Base-by-base conservation (phyloP, 2,888 invertebrate species). In the Cataglyphis altisquamis region DNA sequence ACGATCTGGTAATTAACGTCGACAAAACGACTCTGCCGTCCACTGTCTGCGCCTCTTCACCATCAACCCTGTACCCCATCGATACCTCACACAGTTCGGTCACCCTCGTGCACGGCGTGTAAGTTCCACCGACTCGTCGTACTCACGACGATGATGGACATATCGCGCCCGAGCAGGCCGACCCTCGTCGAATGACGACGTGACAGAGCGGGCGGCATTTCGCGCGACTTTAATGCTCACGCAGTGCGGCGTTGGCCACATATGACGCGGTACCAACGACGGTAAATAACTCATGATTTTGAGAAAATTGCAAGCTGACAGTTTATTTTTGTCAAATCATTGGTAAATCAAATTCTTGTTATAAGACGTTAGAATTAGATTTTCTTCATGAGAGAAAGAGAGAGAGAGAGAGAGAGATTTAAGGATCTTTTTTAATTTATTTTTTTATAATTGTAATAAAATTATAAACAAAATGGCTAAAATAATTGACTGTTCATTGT, bases 1-100 rank as follows among this genome's bases (percentile, higher is more conserved):
- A 86, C 88, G 89, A 88, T 85, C 87, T 78, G 86, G 86, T 90
- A 89, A 91, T 91, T 91, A 89, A 86, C 84, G 77, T 82, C 75
- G 85, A 80, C 87, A 85, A 86, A 87, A 87, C 63, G 55, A 68
- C 48, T 73, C 36, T 70, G 21, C 25, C 62, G 32, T 41, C 64
- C 57, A 39, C 52, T 62, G n/a, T n/a, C 39, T 60, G 45, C 48
- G 18, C 45, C 70, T 67, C 21, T 62, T 60, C 57, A 18, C 10
- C 72, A 83, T 70, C 36, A 21, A 36, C 21, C 70, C 39, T 3
- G 21, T 10, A n/a, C 21, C 57, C 84, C 73, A 83, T 86, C 68
- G 78, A 74, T 55, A 63, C 18, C 41, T 41, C 15, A n/a, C 55
- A 70, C 57, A 25, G 32, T 70, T 82, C 70, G 74, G 63, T 72